Conservation (phyloP, 2,113 vertebrate species). For the Thamnophis sirtalis region DNA sequence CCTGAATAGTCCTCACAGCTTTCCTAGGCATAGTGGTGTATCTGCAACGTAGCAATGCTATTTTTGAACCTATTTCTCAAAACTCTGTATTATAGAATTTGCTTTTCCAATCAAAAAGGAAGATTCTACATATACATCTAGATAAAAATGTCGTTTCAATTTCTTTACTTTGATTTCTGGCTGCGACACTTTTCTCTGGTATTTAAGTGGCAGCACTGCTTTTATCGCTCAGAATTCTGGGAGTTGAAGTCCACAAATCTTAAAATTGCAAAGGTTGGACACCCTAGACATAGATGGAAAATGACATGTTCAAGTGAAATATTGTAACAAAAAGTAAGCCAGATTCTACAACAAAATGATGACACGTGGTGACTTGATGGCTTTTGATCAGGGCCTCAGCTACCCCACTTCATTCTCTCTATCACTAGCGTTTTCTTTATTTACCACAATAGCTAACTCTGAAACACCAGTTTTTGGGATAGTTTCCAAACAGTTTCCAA, state of each 20-base stretch:
- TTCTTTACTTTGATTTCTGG: neutral
- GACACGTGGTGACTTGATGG: neutral
- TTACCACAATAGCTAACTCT: neutral
- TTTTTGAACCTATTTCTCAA: neutral
- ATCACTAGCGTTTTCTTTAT: neutral
- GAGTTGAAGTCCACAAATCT: neutral
- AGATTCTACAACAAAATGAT: neutral
- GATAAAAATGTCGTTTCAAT: neutral
- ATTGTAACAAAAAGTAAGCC: neutral
- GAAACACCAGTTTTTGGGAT: neutral
- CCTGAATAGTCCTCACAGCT: neutral
- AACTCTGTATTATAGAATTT: neutral
- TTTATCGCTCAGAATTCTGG: no score
- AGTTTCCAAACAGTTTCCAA: neutral
- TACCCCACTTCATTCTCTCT: no score
- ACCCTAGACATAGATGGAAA: neutral
- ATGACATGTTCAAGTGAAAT: neutral
- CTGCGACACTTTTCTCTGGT: neutral
- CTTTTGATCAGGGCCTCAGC: neutral
- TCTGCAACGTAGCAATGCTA: neutral
- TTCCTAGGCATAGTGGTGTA: neutral
- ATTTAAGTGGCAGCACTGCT: neutral
- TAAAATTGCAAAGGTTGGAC: neutral
- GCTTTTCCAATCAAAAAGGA: neutral
- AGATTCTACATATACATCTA: neutral